Evolutionary conservation across 2,113 vertebrate genomes (phyloP).

Genomic region (Sinocyclocheilus rhinocerous): DNA sequence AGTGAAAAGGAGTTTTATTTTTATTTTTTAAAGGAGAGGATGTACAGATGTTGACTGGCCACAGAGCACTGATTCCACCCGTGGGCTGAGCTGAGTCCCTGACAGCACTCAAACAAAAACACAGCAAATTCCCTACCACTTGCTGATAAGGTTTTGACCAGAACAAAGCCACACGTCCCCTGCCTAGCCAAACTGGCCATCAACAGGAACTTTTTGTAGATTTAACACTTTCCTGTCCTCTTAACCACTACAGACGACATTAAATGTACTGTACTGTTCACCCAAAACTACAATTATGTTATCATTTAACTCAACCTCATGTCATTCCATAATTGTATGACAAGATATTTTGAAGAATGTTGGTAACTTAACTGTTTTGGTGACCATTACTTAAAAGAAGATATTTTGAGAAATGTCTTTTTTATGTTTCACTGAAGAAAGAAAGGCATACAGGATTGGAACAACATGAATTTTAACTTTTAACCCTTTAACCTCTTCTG

Average conservation of each 20-base stretch:
- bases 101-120: slow-evolving; percentile 42
- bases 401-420: not conserved
- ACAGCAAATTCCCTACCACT: slow-evolving; percentile 21
- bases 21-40: slow-evolving; percentile 48
- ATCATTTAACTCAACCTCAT: not conserved
- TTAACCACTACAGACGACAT: not conserved
- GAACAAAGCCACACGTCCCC: slow-evolving; percentile 22
- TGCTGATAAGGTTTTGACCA: slow-evolving; percentile 44
- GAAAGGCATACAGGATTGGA: not conserved
- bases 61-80: slow-evolving; percentile 50
- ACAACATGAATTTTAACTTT: not conserved
- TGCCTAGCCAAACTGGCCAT: not conserved
- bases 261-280: not conserved
- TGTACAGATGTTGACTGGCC: slow-evolving; percentile 44
- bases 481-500: not conserved
- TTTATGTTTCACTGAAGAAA: not conserved
- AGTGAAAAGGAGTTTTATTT: slow-evolving; percentile 52
- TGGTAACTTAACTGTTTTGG: not conserved
- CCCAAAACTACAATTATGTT: not conserved
- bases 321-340: not conserved
- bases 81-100: not conserved
- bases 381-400: not conserved
- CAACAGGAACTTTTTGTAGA: slow-evolving; percentile 36
- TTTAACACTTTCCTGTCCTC: not conserved
- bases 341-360: not conserved